Percentiles rank a stretch among this genome's conserved stretches.
These are phyloP conservation scores for Orgyia antiqua DNA, from an alignment of 2,888 invertebrate genomes.

Conservation along the genomic window DNA sequence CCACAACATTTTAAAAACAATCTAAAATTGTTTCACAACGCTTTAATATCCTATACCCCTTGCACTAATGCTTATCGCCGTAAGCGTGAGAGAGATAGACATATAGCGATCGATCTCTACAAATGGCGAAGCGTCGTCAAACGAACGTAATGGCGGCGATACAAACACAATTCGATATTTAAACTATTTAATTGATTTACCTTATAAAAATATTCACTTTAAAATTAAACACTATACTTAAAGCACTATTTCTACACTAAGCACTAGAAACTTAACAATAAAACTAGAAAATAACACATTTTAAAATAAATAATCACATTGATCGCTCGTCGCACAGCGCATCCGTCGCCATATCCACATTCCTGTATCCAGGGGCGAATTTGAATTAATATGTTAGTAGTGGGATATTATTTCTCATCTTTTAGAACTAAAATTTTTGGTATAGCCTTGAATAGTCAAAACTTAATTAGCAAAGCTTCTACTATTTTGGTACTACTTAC, in stretches of 20 bases:
- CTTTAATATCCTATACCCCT: too few species aligned
- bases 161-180: constrained; percentile 44
- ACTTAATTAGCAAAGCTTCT: background rate
- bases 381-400: too few species aligned
- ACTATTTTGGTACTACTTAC: background rate
- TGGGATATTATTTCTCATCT: too few species aligned
- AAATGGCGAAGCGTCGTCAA: constrained; percentile 33
- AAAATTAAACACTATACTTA: constrained; percentile 19
- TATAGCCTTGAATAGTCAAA: constrained; percentile 9
- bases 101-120: constrained; percentile 47
- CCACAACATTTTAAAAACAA: too few species aligned
- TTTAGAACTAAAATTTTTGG: too few species aligned
- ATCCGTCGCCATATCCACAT: constrained; percentile 71
- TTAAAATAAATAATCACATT: constrained; percentile 54
- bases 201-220: constrained; percentile 21
- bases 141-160: constrained; percentile 55
- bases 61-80: constrained; percentile 38
- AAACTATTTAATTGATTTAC: constrained; percentile 41
- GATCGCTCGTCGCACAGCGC: constrained; percentile 56
- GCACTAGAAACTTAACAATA: constrained; percentile 17
- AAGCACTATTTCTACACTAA: constrained; percentile 25
- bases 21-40: too few species aligned
- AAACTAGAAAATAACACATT: constrained; percentile 30
- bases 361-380: constrained; percentile 54
- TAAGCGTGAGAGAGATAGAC: constrained; percentile 51